Evolutionary conservation across 2,797 vertebrate genomes (phyloP).

Genomic region (Myioborus melanocephalus): DNA sequence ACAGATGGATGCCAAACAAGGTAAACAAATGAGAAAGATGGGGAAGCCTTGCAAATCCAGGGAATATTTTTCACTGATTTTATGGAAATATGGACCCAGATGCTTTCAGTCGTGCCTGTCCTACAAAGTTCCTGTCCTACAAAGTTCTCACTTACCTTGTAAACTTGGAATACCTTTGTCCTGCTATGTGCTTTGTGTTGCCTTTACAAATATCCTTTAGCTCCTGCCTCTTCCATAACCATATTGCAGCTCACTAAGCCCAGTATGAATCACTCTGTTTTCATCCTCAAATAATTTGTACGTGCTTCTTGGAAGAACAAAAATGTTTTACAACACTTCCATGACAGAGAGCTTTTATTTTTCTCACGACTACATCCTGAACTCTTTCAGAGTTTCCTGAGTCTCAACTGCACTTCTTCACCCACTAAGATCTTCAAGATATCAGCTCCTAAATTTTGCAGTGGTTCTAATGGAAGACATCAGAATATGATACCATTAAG

Average conservation of each 20-base stretch:
- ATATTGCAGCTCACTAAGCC: neutral
- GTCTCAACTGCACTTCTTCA: neutral
- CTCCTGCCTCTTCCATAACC: neutral
- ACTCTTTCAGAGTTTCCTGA: neutral
- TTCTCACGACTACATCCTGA: neutral
- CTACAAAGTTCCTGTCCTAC: neutral
- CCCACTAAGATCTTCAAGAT: neutral
- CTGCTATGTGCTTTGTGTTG: neutral
- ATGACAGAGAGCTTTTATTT: neutral
- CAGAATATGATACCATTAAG: conserved; percentile 29
- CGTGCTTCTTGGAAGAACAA: neutral
- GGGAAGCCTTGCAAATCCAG: neutral
- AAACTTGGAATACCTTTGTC: neutral
- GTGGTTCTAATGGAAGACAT: conserved; percentile 21
- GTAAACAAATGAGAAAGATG: neutral
- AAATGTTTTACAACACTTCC: neutral
- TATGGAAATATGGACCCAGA: neutral
- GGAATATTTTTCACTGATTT: neutral
- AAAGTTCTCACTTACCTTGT: neutral
- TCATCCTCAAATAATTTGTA: neutral
- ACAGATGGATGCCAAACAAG: neutral
- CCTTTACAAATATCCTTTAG: neutral
- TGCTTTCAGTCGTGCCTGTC: neutral
- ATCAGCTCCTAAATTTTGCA: conserved; percentile 32
- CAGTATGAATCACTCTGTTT: neutral